Evolutionary conservation across 2,888 invertebrate species (phyloP).

Genomic region (Drosophila subquinaria): DNA sequence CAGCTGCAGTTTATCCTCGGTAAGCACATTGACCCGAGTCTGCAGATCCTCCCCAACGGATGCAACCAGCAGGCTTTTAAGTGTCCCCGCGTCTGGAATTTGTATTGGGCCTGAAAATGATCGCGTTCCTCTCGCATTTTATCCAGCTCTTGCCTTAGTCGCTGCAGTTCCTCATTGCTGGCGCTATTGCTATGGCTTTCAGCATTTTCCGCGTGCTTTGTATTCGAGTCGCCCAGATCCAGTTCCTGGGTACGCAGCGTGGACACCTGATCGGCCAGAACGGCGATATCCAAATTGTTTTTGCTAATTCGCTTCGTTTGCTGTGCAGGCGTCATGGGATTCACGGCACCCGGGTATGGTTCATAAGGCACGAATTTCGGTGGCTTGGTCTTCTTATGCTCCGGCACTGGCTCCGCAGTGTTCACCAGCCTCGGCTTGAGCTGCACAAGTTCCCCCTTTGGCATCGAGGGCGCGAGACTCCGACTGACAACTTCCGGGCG

Average conservation of each 20-base stretch:
- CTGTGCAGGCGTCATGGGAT: constrained; percentile 88
- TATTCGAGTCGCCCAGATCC: constrained; percentile 84
- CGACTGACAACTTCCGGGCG: constrained; percentile 71
- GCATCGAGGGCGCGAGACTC: constrained; percentile 86
- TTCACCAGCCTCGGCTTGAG: constrained; percentile 88
- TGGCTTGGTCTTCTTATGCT: constrained; percentile 86
- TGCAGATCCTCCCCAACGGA: constrained; percentile 98
- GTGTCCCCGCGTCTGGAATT: constrained; percentile 93
- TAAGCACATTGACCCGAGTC: constrained; percentile 94
- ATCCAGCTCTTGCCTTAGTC: constrained; percentile 65
- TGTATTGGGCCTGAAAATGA: constrained; percentile 92
- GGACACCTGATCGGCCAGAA: constrained; percentile 90
- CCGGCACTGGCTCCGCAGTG: constrained; percentile 51
- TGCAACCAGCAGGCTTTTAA: constrained; percentile 96
- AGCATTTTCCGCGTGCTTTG: constrained; percentile 71
- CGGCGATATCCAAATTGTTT: constrained; percentile 89
- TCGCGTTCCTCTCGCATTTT: constrained; percentile 89
- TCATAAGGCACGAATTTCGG: constrained; percentile 96
- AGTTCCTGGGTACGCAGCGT: constrained; percentile 89
- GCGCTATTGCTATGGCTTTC: background rate
- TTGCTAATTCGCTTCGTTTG: constrained; percentile 82
- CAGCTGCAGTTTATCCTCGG: constrained; percentile 95
- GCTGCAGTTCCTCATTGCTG: constrained; percentile 52
- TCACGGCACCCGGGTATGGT: constrained; percentile 94
- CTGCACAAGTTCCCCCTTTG: constrained; percentile 87